Evolutionary conservation across 2,888 invertebrate species (phyloP).

Genomic region (Leucoptera coffeella): DNA sequence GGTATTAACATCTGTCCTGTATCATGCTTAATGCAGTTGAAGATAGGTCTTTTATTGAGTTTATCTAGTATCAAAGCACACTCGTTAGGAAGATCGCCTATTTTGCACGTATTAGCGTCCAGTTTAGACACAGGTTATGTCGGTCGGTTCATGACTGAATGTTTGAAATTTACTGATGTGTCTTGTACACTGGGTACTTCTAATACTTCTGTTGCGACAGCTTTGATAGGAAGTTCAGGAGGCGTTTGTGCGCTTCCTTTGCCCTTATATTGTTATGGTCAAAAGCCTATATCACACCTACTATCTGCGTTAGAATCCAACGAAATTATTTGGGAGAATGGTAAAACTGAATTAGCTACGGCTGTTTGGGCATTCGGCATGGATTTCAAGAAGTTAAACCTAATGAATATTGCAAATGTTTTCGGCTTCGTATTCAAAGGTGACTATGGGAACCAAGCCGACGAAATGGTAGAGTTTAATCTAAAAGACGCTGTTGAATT

Average conservation of each 20-base stretch:
- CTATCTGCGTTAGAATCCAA: constrained; percentile 25
- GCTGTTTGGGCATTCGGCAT: constrained; percentile 37
- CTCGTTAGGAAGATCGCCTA: constrained; percentile 14
- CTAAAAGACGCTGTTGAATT: constrained; percentile 18
- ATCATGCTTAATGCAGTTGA: constrained; percentile 34
- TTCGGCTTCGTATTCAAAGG: constrained; percentile 31
- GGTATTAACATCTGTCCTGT: constrained; percentile 26
- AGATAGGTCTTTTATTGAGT: constrained; percentile 31
- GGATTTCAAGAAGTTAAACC: constrained; percentile 25
- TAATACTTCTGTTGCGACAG: constrained; percentile 14
- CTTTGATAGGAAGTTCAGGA: constrained; percentile 22
- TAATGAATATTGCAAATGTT: constrained; percentile 25
- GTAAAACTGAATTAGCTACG: constrained; percentile 16
- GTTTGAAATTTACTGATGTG: constrained; percentile 20
- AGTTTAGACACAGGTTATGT: constrained; percentile 26
- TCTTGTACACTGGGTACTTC: constrained; percentile 17
- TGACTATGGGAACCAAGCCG: constrained; percentile 22
- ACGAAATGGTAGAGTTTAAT: constrained; percentile 24
- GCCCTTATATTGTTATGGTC: constrained; percentile 26
- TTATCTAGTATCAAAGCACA: constrained; percentile 29
- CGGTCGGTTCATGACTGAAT: constrained; percentile 23
- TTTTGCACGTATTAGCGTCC: constrained; percentile 26
- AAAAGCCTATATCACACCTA: constrained; percentile 19
- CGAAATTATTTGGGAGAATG: constrained; percentile 15
- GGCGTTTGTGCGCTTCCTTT: constrained; percentile 28